Base-by-base conservation (phyloP, 2,797 vertebrate species). In the Myiothlypis chrysogaster region DNA sequence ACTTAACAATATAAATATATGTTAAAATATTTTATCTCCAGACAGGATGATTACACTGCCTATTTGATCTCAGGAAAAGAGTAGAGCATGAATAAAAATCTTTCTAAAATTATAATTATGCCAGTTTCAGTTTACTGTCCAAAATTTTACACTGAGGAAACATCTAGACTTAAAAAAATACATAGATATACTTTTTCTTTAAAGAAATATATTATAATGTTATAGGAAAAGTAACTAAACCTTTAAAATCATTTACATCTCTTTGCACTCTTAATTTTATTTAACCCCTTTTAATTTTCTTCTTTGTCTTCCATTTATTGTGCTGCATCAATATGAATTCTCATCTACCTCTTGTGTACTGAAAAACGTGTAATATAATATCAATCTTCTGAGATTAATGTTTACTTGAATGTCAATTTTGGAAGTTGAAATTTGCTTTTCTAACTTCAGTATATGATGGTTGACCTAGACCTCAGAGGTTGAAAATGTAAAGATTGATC, bases 321-420 rank as follows among this genome's bases (percentile, higher is more conserved):
- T 12, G 27, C 16, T 64, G 8, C 25, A 77, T 87, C 68, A 68
- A 22, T 86, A 85, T 21, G 35, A 95, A 83, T 87, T 53, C 39
- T 87, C 49, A 65, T 69, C 52, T 85, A 91, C 80, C 64, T 86
- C 57, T 76, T 87, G 28, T 76, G 96, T 78, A 46, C 59, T 91
- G 78, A 96, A 95, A 57, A 83, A 86, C 80, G 88, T 60, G 20
- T n/a, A 92, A 92, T 57, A 83, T 43, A 71, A 77, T 30, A 27
- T 85, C 92, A 83, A 13, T 89, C 65, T 92, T 90, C 88, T 65
- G 35, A 91, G 35, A 5, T 63, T 30, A 69, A 89, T 66, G 20
- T 83, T 83, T 75, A 66, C n/a, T 69, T 92, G 68, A 89, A 56
- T 94, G 39, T 84, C 46, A 92, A 3, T 90, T 92, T 84, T 87